These are phyloP conservation scores for Threskiornis aethiopicus DNA, from an alignment of 2,797 vertebrate species.

Conservation along the genomic window DNA sequence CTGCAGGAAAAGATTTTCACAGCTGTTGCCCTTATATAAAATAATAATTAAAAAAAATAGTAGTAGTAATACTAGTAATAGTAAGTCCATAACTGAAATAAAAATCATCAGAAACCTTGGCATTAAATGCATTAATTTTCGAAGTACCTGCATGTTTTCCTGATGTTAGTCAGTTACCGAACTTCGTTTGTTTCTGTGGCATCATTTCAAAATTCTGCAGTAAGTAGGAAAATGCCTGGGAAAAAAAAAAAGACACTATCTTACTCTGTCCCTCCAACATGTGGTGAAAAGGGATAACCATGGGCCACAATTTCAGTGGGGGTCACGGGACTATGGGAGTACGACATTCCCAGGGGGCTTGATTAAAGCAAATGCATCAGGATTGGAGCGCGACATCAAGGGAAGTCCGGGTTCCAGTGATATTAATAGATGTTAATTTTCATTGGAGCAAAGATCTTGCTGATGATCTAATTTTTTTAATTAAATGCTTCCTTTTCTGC, in stretches of 20 bases:
- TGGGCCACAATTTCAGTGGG: neutral
- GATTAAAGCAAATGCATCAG: neutral
- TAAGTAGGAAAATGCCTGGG: neutral
- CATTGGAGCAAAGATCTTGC: neutral
- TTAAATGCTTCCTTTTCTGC: neutral
- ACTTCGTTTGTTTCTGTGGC: neutral
- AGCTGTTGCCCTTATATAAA: neutral
- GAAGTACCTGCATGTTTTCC: neutral
- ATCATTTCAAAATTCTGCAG: neutral
- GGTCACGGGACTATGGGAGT: neutral
- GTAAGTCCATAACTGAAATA: neutral
- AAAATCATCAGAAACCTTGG: neutral
- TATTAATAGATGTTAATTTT: neutral
- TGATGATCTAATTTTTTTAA: neutral
- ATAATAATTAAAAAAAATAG: neutral
- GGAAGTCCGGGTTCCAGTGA: neutral
- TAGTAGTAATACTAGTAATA: neutral
- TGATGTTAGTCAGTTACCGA: neutral
- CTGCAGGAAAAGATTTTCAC: neutral
- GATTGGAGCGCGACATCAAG: neutral
- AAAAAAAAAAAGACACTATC: neutral
- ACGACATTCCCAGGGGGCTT: fast-evolving
- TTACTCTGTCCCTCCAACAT: neutral
- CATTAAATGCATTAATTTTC: neutral
- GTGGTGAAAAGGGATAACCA: neutral